Conservation (phyloP, 1,140 invertebrate species). For the Chymomyza costata region DNA sequence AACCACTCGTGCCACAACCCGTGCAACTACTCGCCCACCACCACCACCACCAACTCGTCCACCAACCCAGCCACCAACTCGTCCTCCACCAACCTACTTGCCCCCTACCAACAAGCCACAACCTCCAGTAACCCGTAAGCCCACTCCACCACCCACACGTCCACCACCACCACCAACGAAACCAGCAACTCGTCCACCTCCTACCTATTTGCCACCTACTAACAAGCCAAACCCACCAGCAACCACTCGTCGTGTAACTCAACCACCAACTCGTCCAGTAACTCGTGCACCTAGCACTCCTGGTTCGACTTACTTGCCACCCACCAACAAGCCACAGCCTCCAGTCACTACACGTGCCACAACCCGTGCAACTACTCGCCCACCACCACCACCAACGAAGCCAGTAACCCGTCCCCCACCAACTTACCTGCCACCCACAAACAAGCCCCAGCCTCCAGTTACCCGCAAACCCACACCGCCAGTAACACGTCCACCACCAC, state of each 20-base stretch:
- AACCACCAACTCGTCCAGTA: constrained; percentile 15
- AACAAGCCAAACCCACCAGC: constrained; percentile 7
- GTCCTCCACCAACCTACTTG: constrained; percentile 12
- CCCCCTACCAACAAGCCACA: constrained; percentile 30
- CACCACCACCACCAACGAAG: constrained; percentile 26
- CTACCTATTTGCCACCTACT: constrained; percentile 30
- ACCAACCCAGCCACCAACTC: constrained; percentile 14
- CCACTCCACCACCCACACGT: constrained; percentile 2
- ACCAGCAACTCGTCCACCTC: constrained; percentile 21
- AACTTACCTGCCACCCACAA: constrained; percentile 29
- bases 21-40: not conserved
- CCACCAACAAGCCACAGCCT: constrained; percentile 31
- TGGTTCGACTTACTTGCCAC: constrained; percentile 42
- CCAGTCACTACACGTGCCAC: constrained; percentile 26
- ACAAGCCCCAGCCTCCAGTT: constrained; percentile 14
- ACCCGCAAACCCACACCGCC: constrained; percentile 18
- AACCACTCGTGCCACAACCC: constrained; percentile 5
- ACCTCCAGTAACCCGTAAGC: constrained; percentile 2
- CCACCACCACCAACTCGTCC: constrained; percentile 13
- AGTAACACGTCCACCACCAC: constrained; percentile 13
- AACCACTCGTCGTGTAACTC: constrained; percentile 26
- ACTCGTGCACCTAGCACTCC: constrained; percentile 18
- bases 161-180: too few species aligned
- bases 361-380: not conserved
- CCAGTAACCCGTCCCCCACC: constrained; percentile 33